Conservation (phyloP, 2,797 vertebrate genomes). For the Acanthiza pusilla region DNA sequence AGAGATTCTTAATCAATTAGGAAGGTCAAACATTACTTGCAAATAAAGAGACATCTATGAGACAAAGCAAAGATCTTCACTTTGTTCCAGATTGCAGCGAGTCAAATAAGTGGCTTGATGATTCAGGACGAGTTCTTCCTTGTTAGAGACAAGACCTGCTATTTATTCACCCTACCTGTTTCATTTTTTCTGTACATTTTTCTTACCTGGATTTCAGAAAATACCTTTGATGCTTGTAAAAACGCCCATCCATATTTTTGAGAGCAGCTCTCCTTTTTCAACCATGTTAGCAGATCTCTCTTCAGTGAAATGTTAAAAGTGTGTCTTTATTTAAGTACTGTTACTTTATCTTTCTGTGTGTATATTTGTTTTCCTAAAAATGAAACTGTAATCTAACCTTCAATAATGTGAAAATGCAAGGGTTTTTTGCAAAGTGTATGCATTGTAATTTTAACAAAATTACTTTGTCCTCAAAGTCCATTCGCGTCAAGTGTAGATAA, state of each 20-base stretch:
- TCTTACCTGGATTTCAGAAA: background rate
- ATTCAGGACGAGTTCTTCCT: background rate
- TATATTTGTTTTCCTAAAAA: background rate
- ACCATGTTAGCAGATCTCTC: background rate
- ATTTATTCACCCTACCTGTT: background rate
- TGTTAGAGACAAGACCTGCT: background rate
- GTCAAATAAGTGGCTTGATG: background rate
- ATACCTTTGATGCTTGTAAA: background rate
- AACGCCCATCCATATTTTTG: background rate
- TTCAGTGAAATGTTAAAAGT: background rate
- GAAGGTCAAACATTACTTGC: background rate
- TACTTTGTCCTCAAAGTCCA: background rate
- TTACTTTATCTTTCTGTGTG: background rate
- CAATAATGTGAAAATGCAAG: background rate
- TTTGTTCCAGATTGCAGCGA: background rate
- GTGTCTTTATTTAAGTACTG: background rate
- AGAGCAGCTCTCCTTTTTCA: background rate
- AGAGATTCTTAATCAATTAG: background rate
- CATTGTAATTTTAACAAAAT: background rate
- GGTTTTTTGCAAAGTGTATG: background rate
- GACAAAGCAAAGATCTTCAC: background rate
- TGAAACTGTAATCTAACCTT: background rate
- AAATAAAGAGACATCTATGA: background rate
- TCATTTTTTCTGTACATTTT: background rate
- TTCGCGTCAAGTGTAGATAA: background rate